Percentiles rank a stretch among this genome's conserved stretches.
Evolutionary conservation across 2,797 vertebrate species (phyloP).

Genomic region (Oreortyx pictus): DNA sequence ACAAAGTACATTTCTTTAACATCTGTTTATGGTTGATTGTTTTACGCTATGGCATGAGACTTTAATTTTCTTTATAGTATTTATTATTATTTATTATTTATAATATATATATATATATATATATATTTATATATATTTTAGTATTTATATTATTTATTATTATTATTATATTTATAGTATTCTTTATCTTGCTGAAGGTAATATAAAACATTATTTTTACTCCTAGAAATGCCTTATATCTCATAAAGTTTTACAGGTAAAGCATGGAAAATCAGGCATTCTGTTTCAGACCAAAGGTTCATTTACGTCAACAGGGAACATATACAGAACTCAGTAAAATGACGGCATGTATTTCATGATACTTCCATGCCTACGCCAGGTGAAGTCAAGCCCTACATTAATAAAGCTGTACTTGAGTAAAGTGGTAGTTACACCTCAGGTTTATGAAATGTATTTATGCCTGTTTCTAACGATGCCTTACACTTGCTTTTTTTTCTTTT

Average conservation of each 20-base stretch:
- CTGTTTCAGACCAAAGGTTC: background rate
- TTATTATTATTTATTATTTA: too few relatives aligned
- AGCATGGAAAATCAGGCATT: background rate
- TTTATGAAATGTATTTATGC: background rate
- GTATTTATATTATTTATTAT: too few relatives aligned
- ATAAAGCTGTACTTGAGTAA: background rate
- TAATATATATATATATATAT: too few relatives aligned
- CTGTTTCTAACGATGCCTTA: background rate
- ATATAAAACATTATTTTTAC: background rate
- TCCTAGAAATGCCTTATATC: background rate
- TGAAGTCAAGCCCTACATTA: too few relatives aligned
- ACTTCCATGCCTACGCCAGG: background rate
- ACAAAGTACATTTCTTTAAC: background rate
- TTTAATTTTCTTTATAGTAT: background rate
- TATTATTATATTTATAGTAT: too few relatives aligned
- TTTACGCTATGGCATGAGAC: background rate
- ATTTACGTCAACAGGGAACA: background rate
- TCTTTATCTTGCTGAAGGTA: background rate
- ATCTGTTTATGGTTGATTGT: background rate
- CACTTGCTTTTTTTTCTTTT: background rate
- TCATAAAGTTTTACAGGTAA: background rate
- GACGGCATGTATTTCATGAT: background rate
- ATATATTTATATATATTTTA: too few relatives aligned
- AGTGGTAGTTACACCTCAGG: background rate
- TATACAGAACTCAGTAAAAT: rapidly evolving